A percentile compares a stretch with the other conserved stretches of the same genome.
Conservation (phyloP, 30 jellyfish, hydroid and myxozoan genomes). For the Sanderia malayensis region DNA sequence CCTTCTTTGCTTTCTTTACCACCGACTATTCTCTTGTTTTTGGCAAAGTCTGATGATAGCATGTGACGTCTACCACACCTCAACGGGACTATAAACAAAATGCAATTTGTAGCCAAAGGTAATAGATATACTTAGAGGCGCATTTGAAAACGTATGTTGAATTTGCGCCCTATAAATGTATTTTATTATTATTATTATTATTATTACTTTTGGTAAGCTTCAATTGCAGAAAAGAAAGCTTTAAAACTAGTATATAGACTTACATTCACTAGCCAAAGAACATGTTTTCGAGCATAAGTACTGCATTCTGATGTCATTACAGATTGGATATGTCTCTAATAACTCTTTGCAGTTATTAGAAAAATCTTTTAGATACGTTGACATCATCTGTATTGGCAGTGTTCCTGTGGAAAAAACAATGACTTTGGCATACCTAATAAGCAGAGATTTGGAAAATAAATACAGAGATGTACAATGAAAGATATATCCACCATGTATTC, state of each 20-base stretch:
- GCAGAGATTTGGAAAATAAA: too few relatives aligned
- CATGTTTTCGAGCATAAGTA: constrained; percentile 63
- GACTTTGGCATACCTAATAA: too few relatives aligned
- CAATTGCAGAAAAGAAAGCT: too few relatives aligned
- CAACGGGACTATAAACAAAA: constrained; percentile 23
- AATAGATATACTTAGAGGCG: too few relatives aligned
- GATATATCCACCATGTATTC: too few relatives aligned
- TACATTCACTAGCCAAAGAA: constrained; percentile 39
- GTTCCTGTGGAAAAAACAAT: not conserved
- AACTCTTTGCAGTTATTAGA: constrained; percentile 59
- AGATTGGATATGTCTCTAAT: constrained; percentile 40
- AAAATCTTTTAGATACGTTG: constrained; percentile 18
- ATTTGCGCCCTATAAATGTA: too few relatives aligned
- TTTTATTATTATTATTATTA: too few relatives aligned
- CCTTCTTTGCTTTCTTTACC: constrained; percentile 63
- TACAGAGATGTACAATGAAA: too few relatives aligned
- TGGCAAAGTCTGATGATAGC: constrained; percentile 16
- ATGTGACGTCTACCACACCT: constrained; percentile 36
- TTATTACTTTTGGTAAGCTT: too few relatives aligned
- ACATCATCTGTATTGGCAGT: not conserved
- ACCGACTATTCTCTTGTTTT: constrained; percentile 63
- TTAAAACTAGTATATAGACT: too few relatives aligned
- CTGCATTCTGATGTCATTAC: constrained; percentile 40
- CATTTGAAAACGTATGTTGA: too few relatives aligned
- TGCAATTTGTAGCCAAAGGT: not conserved